Base-by-base conservation (phyloP, 1,140 invertebrate species). In the Drosophila bocki region DNA sequence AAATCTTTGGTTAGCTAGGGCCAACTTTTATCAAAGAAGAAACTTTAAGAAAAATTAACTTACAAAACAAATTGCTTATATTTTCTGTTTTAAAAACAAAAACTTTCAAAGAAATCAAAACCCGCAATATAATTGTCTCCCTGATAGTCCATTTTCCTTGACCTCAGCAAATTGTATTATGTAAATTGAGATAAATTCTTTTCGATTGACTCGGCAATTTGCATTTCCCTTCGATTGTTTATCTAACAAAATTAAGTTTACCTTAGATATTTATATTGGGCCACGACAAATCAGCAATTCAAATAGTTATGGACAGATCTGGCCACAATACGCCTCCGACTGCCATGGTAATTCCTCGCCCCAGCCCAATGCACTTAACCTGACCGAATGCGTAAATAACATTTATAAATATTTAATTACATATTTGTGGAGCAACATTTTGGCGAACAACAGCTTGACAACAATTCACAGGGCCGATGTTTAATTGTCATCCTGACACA, bases 401-500 rank as follows among this genome's bases (percentile, higher is more conserved):
- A 72, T 60, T 74, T 68, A 75, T 82, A 67, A 82, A 82, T 82
- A 82, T 82, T 82, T 82, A 65, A 82, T 74, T 68, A 75, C 68
- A 82, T 63, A 81, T 71, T 81, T 76, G 61, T 51, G 67, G 69
- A 42, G 44, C 54, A 74, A 45, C 19, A 65, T 67, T 72, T 42
- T 62, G 57, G 26, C 61, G 29, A 26, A 47, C 45, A 62, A 45
- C 48, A 70, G 53, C 67, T 70, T 70, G 67, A 70, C 67, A 80
- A 75, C 75, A 75, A 71, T 51, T 53, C 59, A 63, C 72, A 75
- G 37, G 45, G 45, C 44, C 44, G 61, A 68, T 80, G 72, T 72
- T 82, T 78, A 83, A 86, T 78, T 82, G 83, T 85, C 70, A 54
- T 13, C 39, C 58, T 60, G 80, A 67, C 80, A 83, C 51, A 75